Percentiles rank a stretch among this genome's conserved stretches.
phyloP scores from a whole-genome alignment of 2,797 vertebrate genomes.

The Cygnus olor region DNA sequence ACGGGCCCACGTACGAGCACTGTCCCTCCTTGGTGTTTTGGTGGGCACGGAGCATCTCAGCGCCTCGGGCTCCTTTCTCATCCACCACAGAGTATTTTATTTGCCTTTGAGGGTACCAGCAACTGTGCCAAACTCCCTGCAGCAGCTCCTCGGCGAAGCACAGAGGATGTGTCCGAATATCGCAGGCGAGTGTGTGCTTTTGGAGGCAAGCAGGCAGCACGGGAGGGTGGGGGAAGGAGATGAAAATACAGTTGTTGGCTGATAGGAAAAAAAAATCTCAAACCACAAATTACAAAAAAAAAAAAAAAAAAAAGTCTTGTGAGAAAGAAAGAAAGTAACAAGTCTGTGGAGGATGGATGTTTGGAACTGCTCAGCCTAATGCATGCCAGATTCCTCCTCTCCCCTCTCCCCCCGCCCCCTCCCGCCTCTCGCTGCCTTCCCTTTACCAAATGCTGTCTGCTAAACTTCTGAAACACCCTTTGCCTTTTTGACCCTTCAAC shows the following conservation, averaged over 20 bases:
- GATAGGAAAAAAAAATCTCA: slow-evolving; percentile 34
- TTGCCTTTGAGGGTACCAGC: neutral
- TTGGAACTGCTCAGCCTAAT: slow-evolving; percentile 78
- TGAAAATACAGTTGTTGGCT: slow-evolving; percentile 28
- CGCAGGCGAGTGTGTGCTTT: neutral
- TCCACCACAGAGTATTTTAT: neutral
- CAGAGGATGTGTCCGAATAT: neutral
- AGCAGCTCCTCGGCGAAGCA: neutral
- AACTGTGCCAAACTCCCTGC: neutral
- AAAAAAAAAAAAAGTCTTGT: neutral
- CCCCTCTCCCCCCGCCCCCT: slow-evolving; percentile 30
- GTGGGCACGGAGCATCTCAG: neutral
- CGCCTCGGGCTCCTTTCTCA: neutral
- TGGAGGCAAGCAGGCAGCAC: neutral
- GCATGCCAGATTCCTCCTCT: slow-evolving; percentile 76
- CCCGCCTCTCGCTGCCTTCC: slow-evolving; percentile 42
- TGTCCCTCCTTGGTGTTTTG: accelerated
- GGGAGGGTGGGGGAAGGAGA: neutral
- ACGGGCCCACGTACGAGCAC: accelerated
- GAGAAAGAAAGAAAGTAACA: slow-evolving; percentile 68
- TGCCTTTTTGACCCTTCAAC: slow-evolving; percentile 89
- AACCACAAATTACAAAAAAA: slow-evolving; percentile 46
- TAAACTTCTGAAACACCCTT: slow-evolving; percentile 85
- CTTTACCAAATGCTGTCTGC: slow-evolving; percentile 81
- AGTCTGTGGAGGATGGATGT: slow-evolving; percentile 74